A percentile compares a stretch with the other conserved stretches of the same genome.
Conservation (phyloP, 2,113 vertebrate genomes). For the Lophura nycthemera region DNA sequence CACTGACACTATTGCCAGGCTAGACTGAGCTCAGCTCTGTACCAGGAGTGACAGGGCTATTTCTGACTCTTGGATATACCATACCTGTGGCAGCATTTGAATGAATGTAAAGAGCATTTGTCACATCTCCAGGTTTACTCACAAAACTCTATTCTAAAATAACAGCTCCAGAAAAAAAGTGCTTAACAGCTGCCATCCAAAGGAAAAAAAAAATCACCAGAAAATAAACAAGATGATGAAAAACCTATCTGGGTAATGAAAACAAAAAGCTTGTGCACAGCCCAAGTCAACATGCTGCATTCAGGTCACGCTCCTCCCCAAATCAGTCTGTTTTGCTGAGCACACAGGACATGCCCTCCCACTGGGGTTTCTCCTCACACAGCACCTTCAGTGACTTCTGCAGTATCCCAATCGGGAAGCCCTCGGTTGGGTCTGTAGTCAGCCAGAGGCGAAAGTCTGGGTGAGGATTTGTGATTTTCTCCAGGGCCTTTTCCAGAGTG, state of each 20-base stretch:
- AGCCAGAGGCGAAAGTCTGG: conserved; percentile 94
- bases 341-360: background rate
- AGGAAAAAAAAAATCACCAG: background rate
- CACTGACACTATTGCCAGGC: conserved; percentile 1
- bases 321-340: background rate
- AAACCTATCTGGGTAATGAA: background rate
- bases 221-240: background rate
- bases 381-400: conserved; percentile 93
- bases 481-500: conserved; percentile 91
- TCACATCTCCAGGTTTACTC: conserved; percentile 2
- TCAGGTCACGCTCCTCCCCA: background rate
- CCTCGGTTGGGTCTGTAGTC: conserved; percentile 90
- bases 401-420: conserved; percentile 93
- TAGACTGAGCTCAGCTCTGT: background rate
- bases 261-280: background rate
- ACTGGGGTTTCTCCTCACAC: background rate
- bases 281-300: background rate
- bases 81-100: background rate
- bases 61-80: background rate
- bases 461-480: conserved; percentile 87
- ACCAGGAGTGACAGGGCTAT: background rate
- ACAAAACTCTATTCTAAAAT: background rate
- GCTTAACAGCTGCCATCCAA: background rate
- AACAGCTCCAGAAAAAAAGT: background rate
- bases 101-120: background rate